phyloP scores from a whole-genome alignment of 2,113 vertebrate genomes.

The Microcebus jonahi region DNA sequence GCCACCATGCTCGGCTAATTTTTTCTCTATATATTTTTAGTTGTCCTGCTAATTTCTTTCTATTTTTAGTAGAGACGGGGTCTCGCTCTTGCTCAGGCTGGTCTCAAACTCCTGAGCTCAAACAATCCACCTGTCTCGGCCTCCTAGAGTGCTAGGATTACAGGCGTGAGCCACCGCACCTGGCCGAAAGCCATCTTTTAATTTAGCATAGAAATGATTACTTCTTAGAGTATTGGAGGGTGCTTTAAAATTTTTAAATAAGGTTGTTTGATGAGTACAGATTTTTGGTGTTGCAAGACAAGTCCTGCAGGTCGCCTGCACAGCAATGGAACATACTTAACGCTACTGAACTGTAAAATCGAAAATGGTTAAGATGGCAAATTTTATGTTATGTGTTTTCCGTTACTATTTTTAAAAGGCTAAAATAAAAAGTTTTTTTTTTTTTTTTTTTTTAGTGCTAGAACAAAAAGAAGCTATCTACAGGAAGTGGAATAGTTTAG shows the following conservation, averaged over 20 bases:
- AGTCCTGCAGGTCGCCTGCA: not conserved
- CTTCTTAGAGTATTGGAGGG: not conserved
- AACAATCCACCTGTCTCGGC: too few species aligned
- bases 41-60: too few species aligned
- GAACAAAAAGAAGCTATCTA: not conserved
- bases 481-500: not conserved
- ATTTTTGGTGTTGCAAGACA: not conserved
- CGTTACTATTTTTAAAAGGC: not conserved
- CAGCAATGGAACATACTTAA: not conserved
- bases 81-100: too few species aligned
- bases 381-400: not conserved
- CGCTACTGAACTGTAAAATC: not conserved
- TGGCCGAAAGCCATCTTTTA: not conserved
- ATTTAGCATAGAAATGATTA: not conserved
- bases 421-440: not conserved
- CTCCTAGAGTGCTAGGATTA: too few species aligned
- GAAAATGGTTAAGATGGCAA: not conserved
- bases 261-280: not conserved
- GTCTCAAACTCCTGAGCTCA: too few species aligned
- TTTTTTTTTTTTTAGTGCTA: not conserved
- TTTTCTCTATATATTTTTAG: too few species aligned
- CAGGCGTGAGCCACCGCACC: too few species aligned
- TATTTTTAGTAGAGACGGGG: too few species aligned
- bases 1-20: too few species aligned
- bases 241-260: not conserved